Percentiles rank a stretch among this genome's conserved stretches.
Conservation (phyloP, 2,113 vertebrate genomes). For the Bungarus multicinctus region DNA sequence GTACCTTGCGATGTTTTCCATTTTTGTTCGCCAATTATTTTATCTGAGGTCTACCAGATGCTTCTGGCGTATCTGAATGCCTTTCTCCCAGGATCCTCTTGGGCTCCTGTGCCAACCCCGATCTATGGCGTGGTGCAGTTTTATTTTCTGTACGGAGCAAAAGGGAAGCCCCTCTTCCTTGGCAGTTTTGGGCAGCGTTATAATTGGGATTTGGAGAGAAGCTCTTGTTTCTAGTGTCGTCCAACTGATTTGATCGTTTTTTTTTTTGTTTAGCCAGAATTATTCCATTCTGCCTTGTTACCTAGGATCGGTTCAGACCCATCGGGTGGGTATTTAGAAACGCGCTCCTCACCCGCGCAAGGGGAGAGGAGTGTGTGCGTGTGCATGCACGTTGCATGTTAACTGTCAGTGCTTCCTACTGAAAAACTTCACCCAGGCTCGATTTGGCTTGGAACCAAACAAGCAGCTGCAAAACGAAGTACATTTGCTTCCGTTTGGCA, state of each 20-base stretch:
- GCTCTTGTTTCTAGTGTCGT: neutral
- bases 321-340: neutral
- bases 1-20: neutral
- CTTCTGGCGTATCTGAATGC: neutral
- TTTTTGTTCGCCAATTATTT: neutral
- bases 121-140: neutral
- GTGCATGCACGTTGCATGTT: accelerated
- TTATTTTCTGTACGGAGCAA: neutral
- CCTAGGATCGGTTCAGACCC: neutral
- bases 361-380: neutral
- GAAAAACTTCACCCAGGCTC: neutral
- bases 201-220: neutral
- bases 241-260: neutral
- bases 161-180: neutral
- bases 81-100: neutral
- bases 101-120: neutral
- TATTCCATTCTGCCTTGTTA: neutral
- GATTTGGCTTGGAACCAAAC: neutral
- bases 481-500: neutral
- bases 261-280: neutral
- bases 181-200: neutral
- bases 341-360: neutral
- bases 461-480: neutral
- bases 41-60: neutral
- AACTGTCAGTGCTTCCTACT: neutral